phyloP scores from a whole-genome alignment of 2,113 vertebrate genomes.

The Pollachius pollachius region DNA sequence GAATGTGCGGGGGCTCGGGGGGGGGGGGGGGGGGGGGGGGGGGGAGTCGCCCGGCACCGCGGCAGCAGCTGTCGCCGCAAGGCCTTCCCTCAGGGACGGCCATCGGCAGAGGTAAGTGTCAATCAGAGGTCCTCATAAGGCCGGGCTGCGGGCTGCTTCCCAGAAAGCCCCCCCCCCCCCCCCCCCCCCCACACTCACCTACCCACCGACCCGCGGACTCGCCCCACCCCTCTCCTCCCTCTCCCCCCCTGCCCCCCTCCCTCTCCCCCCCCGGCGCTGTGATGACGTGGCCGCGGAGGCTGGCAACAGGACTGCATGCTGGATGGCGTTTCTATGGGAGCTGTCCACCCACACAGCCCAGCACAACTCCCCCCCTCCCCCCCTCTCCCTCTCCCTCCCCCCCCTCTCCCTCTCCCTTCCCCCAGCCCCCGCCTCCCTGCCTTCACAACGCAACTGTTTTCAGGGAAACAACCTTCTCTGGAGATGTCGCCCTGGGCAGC shows the following conservation, averaged over 20 bases:
- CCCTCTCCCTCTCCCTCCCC: conserved; percentile 28
- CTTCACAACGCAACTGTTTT: conserved; percentile 47
- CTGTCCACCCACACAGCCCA: conserved; percentile 48
- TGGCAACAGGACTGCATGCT: conserved; percentile 40
- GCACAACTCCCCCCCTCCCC: conserved; percentile 19
- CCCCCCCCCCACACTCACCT: not conserved
- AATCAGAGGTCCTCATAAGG: conserved; percentile 47
- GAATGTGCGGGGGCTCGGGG: conserved; percentile 5
- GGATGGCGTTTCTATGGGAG: conserved; percentile 66
- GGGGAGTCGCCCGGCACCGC: conserved; percentile 36
- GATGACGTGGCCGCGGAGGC: conserved; percentile 57
- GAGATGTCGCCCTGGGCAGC: conserved; percentile 64
- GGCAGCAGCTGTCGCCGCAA: conserved; percentile 59
- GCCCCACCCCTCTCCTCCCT: not conserved
- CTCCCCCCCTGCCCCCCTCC: not conserved
- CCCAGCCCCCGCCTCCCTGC: no score
- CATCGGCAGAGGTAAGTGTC: conserved; percentile 68
- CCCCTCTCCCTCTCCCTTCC: conserved; percentile 17
- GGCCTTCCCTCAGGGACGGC: conserved; percentile 46
- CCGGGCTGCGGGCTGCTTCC: conserved; percentile 56
- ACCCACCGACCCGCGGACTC: conserved; percentile 9
- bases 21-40: conserved; percentile 31
- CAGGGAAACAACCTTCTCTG: conserved; percentile 67
- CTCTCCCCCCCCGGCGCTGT: conserved; percentile 45
- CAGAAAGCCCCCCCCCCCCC: conserved; percentile 39